Conservation (phyloP, 2,888 invertebrate species). For the Diarsia rubi region DNA sequence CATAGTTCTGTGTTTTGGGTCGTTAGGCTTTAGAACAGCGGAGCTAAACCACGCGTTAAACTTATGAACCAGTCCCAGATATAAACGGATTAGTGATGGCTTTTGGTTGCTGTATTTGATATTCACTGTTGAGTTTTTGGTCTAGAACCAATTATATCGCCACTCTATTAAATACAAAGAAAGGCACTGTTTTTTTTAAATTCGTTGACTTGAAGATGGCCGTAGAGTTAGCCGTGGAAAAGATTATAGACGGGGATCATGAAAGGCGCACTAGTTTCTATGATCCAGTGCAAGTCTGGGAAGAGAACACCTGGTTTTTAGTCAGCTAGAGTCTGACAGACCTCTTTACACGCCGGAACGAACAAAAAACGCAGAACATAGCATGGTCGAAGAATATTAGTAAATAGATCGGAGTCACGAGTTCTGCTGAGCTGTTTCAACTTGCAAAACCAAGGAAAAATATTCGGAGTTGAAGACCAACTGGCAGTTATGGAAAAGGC, state of each 20-base stretch:
- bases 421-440: not conserved
- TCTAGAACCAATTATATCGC: not conserved
- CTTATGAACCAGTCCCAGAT: conserved; percentile 32
- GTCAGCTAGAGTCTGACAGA: too few species aligned
- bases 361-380: too few species aligned
- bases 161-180: not conserved
- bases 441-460: not conserved
- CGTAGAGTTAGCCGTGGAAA: too few species aligned
- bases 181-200: not conserved
- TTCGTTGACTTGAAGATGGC: not conserved
- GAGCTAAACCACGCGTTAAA: conserved; percentile 37
- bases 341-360: too few species aligned
- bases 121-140: not conserved
- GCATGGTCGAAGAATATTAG: not conserved
- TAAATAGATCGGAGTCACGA: not conserved
- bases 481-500: not conserved
- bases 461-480: not conserved
- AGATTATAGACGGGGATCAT: too few species aligned
- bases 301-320: too few species aligned
- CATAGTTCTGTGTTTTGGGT: conserved; percentile 18
- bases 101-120: not conserved
- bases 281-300: too few species aligned
- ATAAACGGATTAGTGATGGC: conserved; percentile 12
- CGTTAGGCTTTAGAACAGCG: conserved; percentile 38
- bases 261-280: too few species aligned